These are phyloP conservation scores for Sphyrna mokarran DNA, from an alignment of 2,113 vertebrate genomes.

Conservation along the genomic window DNA sequence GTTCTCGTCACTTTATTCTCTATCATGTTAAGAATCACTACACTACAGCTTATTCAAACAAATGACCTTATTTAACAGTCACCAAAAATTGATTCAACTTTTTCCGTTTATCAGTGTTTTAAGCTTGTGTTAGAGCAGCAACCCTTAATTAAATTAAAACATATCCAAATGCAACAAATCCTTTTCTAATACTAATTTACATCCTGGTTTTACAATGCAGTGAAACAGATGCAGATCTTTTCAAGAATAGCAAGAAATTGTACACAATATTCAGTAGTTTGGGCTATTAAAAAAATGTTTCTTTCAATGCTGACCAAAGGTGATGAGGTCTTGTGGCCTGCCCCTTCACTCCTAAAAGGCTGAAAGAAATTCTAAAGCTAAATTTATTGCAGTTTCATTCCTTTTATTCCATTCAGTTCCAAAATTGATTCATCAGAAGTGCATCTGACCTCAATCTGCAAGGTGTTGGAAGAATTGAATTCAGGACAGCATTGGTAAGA, in stretches of 20 bases:
- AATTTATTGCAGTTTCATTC: neutral
- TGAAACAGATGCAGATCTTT: neutral
- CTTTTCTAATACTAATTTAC: neutral
- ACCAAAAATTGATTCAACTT: neutral
- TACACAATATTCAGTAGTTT: neutral
- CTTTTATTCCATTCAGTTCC: neutral
- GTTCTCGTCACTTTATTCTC: neutral
- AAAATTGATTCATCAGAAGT: neutral
- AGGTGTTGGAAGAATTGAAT: neutral
- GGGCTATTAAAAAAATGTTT: neutral
- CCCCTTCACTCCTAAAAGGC: neutral
- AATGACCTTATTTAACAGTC: neutral
- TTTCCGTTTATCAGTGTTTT: conserved; percentile 8
- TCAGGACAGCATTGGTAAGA: neutral
- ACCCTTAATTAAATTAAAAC: neutral
- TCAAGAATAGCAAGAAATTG: neutral
- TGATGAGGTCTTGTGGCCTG: neutral
- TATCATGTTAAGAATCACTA: neutral
- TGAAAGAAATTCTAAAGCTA: neutral
- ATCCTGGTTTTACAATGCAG: neutral
- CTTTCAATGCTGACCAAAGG: neutral
- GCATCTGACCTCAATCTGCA: neutral
- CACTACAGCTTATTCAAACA: neutral
- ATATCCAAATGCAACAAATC: neutral
- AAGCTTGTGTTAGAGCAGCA: neutral